Base-by-base conservation (phyloP, 2,797 vertebrate species). In the Steatocranus sp. region DNA sequence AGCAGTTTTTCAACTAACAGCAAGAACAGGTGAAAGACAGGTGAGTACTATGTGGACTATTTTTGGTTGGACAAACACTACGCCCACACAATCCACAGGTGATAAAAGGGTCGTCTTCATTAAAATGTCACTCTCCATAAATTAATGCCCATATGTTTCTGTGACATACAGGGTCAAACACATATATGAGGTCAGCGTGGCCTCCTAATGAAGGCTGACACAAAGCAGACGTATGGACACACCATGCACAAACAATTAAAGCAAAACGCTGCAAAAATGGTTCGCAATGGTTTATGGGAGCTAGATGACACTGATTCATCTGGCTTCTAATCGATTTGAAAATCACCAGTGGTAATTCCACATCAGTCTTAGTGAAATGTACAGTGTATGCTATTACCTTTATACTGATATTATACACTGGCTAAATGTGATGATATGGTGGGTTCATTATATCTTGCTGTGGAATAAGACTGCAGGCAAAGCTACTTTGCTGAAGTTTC, bases 401-500 rank as follows among this genome's bases (percentile, higher is more conserved):
- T 70, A 25, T 25, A 50, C 8, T 76, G 8, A 83, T 82, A 12
- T 58, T 8, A 49, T 2, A 61, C 20, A 27, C 17, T 27, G 32
- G 5, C 17, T 76, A 38, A 78, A 78, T 66, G 36, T 43, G 32
- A 84, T 81, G 15, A 56, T 66, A 63, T 17, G 5, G 11, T 17
- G 1, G 46, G 75, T 86, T 75, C 74, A 81, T n/a, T 77, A 84
- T 6, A 61, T 18, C 48, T 79, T 58, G 10, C 56, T 27, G 11
- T 14, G 66, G 73, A 18, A 18, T 78, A 50, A 18, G 66, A 83
- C 79, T 66, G 51, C 82, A 63, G 80, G 74, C 70, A 73, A 66
- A 76, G 75, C 73, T 54, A 70, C 89, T 83, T 80, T 4, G 5
- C 74, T 85, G 50, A 82, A 79, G 80, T 87, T 85, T 90, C 84